Conservation (phyloP, 2,797 vertebrate genomes). For the Protosalanx chinensis region DNA sequence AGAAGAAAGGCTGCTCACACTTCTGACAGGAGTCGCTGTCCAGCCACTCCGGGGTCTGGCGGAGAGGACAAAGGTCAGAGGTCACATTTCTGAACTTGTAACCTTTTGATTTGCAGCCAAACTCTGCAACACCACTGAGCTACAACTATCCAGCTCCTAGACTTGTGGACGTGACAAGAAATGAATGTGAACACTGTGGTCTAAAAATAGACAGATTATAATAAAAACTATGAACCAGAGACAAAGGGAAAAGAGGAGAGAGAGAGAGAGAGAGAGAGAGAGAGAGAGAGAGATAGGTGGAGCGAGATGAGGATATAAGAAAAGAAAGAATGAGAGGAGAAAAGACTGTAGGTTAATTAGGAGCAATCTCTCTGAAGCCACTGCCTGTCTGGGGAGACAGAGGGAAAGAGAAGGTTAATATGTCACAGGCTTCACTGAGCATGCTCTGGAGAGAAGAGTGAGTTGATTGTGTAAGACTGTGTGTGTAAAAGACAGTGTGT, state of each 20-base stretch:
- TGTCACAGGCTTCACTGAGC: background rate
- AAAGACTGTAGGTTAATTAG: constrained; percentile 19
- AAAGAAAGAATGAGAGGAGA: constrained; percentile 10
- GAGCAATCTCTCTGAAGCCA: too few species aligned
- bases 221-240: background rate
- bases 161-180: too few species aligned
- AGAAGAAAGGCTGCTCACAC: constrained; percentile 98
- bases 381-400: constrained; percentile 17
- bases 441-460: background rate
- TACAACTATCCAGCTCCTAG: too few species aligned
- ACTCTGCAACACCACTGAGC: background rate
- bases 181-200: too few species aligned
- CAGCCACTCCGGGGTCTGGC: constrained; percentile 93
- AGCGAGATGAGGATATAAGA: background rate
- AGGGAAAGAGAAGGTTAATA: background rate
- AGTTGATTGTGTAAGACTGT: too few species aligned
- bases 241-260: background rate
- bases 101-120: background rate
- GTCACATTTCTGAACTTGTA: background rate
- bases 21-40: constrained; percentile 99
- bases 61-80: background rate
- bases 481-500: background rate
- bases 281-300: background rate
- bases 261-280: too few species aligned
- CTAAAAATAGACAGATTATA: background rate